Percentiles rank a stretch among this genome's conserved stretches.
phyloP scores from a whole-genome alignment of 2,113 vertebrate genomes.

The Pavo muticus region DNA sequence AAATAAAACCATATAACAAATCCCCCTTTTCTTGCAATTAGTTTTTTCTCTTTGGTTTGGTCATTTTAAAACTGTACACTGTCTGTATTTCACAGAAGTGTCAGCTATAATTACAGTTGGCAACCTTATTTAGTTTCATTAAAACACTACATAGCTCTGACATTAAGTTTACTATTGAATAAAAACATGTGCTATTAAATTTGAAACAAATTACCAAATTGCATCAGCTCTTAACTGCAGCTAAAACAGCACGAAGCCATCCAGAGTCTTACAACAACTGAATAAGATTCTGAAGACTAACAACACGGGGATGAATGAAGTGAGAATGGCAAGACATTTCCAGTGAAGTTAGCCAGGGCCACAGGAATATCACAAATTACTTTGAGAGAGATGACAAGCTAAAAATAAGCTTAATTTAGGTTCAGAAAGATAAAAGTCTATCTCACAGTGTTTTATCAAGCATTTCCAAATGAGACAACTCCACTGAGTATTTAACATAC shows the following conservation, averaged over 20 bases:
- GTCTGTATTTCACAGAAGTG: slow-evolving; percentile 7
- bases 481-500: not conserved
- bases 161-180: not conserved
- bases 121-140: not conserved
- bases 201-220: not conserved
- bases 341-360: not conserved
- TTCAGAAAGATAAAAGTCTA: not conserved
- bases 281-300: not conserved
- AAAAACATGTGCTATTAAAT: slow-evolving; percentile 22
- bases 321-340: not conserved
- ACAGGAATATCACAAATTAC: not conserved
- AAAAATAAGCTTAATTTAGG: not conserved
- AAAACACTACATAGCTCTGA: not conserved
- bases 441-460: not conserved
- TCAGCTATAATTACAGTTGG: slow-evolving; percentile 6
- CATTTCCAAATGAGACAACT: not conserved
- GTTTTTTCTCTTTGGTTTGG: slow-evolving; percentile 22
- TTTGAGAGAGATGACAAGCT: not conserved
- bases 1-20: slow-evolving; percentile 68
- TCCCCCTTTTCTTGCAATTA: slow-evolving; percentile 59
- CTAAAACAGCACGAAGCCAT: not conserved
- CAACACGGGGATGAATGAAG: not conserved
- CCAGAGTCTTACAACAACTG: not conserved
- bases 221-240: slow-evolving; percentile 2
- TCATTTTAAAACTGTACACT: slow-evolving; percentile 24